phyloP scores from a whole-genome alignment of 2,113 vertebrate species.

The Myxocyprinus asiaticus region DNA sequence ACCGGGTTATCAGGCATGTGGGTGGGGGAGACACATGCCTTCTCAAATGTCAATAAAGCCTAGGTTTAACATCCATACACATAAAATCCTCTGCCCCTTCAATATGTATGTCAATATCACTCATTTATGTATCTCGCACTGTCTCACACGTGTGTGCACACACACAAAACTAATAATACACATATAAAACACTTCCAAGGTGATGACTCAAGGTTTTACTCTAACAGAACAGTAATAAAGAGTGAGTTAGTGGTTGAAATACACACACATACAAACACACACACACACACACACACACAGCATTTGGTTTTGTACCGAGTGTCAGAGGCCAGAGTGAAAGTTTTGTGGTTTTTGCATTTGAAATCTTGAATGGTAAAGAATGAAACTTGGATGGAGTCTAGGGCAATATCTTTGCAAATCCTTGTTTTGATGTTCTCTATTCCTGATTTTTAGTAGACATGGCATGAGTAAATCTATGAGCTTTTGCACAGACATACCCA shows the following conservation, averaged over 20 bases:
- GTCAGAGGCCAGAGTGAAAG: conserved; percentile 52
- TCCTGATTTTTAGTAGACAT: too few species aligned
- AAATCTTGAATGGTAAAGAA: conserved; percentile 38
- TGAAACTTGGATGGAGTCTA: conserved; percentile 12
- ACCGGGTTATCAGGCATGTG: conserved; percentile 58
- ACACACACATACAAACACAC: too few species aligned
- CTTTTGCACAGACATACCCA: too few species aligned
- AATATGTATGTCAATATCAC: too few species aligned
- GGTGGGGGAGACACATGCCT: conserved; percentile 70
- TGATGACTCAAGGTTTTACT: conserved; percentile 37
- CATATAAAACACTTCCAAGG: background rate
- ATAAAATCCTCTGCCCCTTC: background rate
- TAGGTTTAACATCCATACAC: conserved; percentile 24
- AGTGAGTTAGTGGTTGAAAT: too few species aligned
- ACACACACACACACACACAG: background rate
- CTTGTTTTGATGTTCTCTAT: too few species aligned
- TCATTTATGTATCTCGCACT: too few species aligned
- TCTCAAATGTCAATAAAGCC: conserved; percentile 66
- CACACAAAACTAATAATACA: too few species aligned
- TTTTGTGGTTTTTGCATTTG: conserved; percentile 37
- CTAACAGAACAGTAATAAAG: too few species aligned
- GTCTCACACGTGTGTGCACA: too few species aligned
- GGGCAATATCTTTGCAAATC: background rate
- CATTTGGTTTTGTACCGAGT: conserved; percentile 37
- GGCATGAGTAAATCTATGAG: too few species aligned